Evolutionary conservation across 2,888 invertebrate species (phyloP).

Genomic region (Philereme vetulata): DNA sequence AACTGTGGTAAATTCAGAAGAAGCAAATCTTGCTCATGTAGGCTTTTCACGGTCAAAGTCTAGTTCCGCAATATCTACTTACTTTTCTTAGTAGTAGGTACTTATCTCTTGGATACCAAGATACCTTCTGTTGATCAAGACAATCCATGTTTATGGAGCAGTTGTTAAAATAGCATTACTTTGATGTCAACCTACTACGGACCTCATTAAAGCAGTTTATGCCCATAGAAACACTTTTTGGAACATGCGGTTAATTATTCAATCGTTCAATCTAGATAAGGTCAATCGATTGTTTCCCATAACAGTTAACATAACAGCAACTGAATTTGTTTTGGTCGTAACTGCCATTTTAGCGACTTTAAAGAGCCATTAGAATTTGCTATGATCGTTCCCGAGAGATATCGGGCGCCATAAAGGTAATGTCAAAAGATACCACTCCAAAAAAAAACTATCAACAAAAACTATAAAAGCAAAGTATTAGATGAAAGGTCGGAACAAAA

Average conservation of each 20-base stretch:
- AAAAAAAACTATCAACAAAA: conserved; percentile 78
- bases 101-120: too few species aligned
- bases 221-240: conserved; percentile 8
- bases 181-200: neutral
- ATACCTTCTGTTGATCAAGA: too few species aligned
- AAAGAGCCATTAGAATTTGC: conserved; percentile 77
- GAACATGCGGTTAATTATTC: conserved; percentile 27
- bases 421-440: conserved; percentile 74
- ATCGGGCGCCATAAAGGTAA: conserved; percentile 76
- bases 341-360: conserved; percentile 59
- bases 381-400: conserved; percentile 71
- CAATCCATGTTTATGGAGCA: neutral
- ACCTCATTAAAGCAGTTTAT: neutral
- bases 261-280: conserved; percentile 38
- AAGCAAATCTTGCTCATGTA: too few species aligned
- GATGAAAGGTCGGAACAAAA: conserved; percentile 73
- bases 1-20: too few species aligned
- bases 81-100: too few species aligned
- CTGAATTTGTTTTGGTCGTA: conserved; percentile 71
- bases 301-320: conserved; percentile 56
- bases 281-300: conserved; percentile 42
- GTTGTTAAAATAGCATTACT: neutral
- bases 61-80: too few species aligned
- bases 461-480: conserved; percentile 69
- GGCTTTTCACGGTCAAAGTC: too few species aligned